These are phyloP conservation scores for Mesoclemmys tuberculata DNA, from an alignment of 2,113 vertebrate species.

Conservation along the genomic window DNA sequence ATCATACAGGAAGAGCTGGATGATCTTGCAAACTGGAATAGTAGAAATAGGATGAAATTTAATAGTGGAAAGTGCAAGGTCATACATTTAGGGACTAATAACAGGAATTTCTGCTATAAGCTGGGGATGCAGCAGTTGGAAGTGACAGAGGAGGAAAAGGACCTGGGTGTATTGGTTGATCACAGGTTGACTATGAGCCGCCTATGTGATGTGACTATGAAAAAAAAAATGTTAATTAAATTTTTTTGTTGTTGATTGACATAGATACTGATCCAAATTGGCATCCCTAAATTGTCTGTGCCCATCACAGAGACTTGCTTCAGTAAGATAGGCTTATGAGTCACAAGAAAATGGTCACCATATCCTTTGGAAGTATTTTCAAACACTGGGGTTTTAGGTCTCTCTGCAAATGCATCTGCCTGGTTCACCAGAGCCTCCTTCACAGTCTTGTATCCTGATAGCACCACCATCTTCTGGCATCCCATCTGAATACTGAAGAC, in stretches of 20 bases:
- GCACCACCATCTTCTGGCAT: slow-evolving; percentile 61
- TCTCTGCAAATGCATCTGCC: slow-evolving; percentile 72
- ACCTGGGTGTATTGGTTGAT: too few relatives aligned
- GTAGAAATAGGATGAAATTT: too few relatives aligned
- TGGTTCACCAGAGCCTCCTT: slow-evolving; percentile 76
- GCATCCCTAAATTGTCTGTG: background rate
- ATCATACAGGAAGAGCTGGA: too few relatives aligned
- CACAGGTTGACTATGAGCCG: too few relatives aligned
- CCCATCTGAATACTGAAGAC: slow-evolving; percentile 60
- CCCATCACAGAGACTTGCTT: background rate
- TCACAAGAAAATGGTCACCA: slow-evolving; percentile 39
- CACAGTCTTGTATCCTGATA: slow-evolving; percentile 75
- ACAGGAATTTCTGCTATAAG: too few relatives aligned
- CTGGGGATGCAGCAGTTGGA: too few relatives aligned
- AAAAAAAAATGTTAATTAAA: too few relatives aligned
- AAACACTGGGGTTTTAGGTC: slow-evolving; percentile 63
- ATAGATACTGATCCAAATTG: background rate
- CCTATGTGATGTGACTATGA: too few relatives aligned
- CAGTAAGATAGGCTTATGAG: background rate
- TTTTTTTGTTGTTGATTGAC: background rate
- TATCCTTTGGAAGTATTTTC: slow-evolving; percentile 59
- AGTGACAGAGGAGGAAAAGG: too few relatives aligned
- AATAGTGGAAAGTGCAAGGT: too few relatives aligned
- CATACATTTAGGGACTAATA: too few relatives aligned
- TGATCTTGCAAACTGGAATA: too few relatives aligned